Conservation (phyloP, 2,888 invertebrate species). For the Trichogramma evanescens region DNA sequence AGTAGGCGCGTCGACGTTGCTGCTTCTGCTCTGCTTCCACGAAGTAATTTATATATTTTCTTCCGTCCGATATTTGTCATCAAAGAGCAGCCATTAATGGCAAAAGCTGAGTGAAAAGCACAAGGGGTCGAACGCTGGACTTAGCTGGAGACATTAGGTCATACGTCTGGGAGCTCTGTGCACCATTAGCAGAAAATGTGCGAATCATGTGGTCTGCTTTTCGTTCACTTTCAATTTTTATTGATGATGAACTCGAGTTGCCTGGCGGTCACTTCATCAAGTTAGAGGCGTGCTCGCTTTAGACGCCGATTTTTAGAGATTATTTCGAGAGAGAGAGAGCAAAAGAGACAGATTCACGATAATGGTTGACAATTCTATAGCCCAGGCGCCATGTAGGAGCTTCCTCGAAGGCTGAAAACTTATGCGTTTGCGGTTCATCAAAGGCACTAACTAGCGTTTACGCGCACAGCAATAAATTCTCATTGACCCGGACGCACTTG, state of each 20-base stretch:
- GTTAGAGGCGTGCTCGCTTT: no score
- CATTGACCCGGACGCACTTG: constrained; percentile 31
- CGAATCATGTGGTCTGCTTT: no score
- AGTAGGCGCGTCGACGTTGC: constrained; percentile 1
- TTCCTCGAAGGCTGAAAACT: constrained; percentile 40
- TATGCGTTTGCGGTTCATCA: constrained; percentile 35
- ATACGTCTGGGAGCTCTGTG: constrained; percentile 24
- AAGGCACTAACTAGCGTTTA: constrained; percentile 24
- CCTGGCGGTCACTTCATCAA: no score
- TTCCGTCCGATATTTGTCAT: constrained; percentile 47
- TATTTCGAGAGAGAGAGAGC: no score
- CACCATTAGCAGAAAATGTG: constrained; percentile 38
- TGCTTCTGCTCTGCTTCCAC: constrained; percentile 25
- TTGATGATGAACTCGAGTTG: no score
- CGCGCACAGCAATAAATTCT: constrained; percentile 40
- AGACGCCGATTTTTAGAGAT: no score
- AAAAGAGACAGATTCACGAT: no score
- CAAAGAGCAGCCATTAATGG: constrained; percentile 47
- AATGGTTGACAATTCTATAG: no score
- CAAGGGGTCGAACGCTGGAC: constrained; percentile 35
- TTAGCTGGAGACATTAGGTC: constrained; percentile 47
- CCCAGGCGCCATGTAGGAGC: constrained; percentile 18
- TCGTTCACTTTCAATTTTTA: no score
- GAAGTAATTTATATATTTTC: constrained; percentile 47
- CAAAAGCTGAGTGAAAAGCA: constrained; percentile 24